A percentile compares a stretch with the other conserved stretches of the same genome.
These are phyloP conservation scores for Eleginops maclovinus DNA, from an alignment of 2,113 vertebrate genomes.

Conservation along the genomic window DNA sequence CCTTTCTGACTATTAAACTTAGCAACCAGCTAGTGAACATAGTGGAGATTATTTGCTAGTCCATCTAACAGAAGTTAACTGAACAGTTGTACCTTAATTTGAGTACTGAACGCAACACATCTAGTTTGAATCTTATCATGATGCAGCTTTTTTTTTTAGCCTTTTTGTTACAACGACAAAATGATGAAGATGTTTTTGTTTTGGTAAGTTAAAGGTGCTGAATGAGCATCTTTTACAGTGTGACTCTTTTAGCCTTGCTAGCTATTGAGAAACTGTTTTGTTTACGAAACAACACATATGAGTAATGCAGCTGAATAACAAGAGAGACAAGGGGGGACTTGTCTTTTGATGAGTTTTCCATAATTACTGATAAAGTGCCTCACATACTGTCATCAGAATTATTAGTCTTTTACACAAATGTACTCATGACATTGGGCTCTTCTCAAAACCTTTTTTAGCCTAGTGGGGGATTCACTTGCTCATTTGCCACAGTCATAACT, in stretches of 20 bases:
- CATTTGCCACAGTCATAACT: conserved; percentile 18
- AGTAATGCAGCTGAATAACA: not conserved
- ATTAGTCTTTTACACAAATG: not conserved
- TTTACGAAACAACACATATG: not conserved
- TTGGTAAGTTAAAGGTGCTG: not conserved
- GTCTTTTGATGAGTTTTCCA: conserved; percentile 17
- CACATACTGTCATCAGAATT: conserved; percentile 3
- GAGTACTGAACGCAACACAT: not conserved
- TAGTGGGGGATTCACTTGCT: not conserved
- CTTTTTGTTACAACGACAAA: not conserved
- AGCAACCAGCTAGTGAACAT: not conserved
- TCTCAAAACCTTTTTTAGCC: conserved; percentile 48
- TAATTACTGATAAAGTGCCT: conserved; percentile 16
- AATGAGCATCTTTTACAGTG: conserved; percentile 2
- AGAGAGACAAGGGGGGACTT: not conserved
- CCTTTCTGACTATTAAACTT: not conserved
- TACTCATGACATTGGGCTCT: conserved; percentile 37
- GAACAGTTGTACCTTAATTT: not conserved
- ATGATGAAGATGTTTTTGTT: not conserved
- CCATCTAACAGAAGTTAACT: not conserved
- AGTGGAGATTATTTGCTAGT: not conserved
- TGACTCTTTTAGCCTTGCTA: not conserved
- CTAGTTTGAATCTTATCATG: not conserved
- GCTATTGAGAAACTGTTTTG: too few relatives aligned
- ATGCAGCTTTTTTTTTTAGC: not conserved